Base-by-base conservation (phyloP, 1,140 invertebrate species). In the Eupristina koningsbergeri region DNA sequence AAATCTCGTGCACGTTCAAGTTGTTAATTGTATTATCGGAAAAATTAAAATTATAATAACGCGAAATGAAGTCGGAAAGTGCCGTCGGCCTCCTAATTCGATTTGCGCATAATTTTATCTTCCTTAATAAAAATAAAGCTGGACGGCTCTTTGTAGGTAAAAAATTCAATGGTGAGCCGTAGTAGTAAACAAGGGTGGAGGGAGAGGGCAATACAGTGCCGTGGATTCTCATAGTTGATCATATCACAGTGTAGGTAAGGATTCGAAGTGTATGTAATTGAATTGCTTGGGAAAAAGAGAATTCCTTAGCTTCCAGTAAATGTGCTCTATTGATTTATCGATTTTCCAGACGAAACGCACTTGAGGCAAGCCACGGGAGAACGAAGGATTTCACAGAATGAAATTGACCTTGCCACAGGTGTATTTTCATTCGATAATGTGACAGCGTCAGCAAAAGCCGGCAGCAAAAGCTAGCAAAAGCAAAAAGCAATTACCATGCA, bases 261-360 rank as follows among this genome's bases (percentile, higher is more conserved):
- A 58, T 0, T 26, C 3, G 3, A 58, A 26, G 50, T 17, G 31
- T 17, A 36, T 53, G 17, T 58, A 76, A 58, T 34, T 34, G 5
- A 53, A 53, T 53, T 50, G 26, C 17, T 76, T 58, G 1, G 58
- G n/a, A 77, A 77, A 61, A 22, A 22, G 29, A 50, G n/a, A 50
- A 41, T 31, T 74, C 31, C n/a, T 50, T 61, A n/a, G 26, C 41
- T 17, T 13, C 26, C 34, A 29, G 31, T 29, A 41, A 3, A 15
- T n/a, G 41, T 69, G 63, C 69, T 41, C 47, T 83, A 83, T 83
- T 41, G 81, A 77, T 77, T 83, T 77, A 83, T 83, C 74, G 81
- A 83, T 41, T 76, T 29, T 5, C 39, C 19, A 26, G 36, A 34
- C 61, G 8, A n/a, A 34, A 75, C 13, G 50, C 58, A 31, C 45